phyloP scores from a whole-genome alignment of 2,888 invertebrate species.

The Oeneis ivallda region DNA sequence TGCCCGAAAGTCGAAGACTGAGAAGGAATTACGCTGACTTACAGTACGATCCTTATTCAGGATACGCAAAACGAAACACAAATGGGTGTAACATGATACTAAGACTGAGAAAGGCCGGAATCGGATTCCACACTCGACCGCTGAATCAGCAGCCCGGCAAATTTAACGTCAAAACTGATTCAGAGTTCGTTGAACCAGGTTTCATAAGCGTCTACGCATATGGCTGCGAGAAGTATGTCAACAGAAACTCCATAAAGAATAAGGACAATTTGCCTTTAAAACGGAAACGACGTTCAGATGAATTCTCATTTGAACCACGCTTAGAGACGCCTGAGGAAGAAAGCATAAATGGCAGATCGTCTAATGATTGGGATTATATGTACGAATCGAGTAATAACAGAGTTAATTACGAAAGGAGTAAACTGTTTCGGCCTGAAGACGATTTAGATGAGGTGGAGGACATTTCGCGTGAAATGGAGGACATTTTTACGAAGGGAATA shows the following conservation, averaged over 20 bases:
- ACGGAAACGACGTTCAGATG: conserved; percentile 65
- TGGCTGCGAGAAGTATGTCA: conserved; percentile 85
- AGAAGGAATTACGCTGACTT: conserved; percentile 70
- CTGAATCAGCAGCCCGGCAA: conserved; percentile 85
- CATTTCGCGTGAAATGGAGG: conserved; percentile 90
- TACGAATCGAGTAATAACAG: conserved; percentile 65
- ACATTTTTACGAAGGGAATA: conserved; percentile 91
- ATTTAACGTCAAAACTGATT: conserved; percentile 89
- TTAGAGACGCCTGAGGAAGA: conserved; percentile 51
- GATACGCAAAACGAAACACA: conserved; percentile 61
- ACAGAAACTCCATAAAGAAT: conserved; percentile 67
- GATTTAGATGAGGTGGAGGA: conserved; percentile 83
- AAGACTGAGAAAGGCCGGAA: conserved; percentile 88
- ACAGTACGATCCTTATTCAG: conserved; percentile 56
- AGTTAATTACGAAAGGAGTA: conserved; percentile 73
- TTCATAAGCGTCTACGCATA: conserved; percentile 93
- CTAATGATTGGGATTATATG: conserved; percentile 62
- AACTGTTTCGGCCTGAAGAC: conserved; percentile 76
- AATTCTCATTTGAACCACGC: conserved; percentile 67
- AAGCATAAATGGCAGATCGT: conserved; percentile 52
- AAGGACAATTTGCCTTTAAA: conserved; percentile 65
- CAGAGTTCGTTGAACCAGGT: conserved; percentile 91
- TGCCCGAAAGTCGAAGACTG: conserved; percentile 56
- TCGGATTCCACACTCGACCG: conserved; percentile 89
- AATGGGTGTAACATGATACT: conserved; percentile 90